Percentiles rank a stretch among this genome's conserved stretches.
Conservation (phyloP, 2,888 invertebrate genomes). For the Orthosia gracilis region DNA sequence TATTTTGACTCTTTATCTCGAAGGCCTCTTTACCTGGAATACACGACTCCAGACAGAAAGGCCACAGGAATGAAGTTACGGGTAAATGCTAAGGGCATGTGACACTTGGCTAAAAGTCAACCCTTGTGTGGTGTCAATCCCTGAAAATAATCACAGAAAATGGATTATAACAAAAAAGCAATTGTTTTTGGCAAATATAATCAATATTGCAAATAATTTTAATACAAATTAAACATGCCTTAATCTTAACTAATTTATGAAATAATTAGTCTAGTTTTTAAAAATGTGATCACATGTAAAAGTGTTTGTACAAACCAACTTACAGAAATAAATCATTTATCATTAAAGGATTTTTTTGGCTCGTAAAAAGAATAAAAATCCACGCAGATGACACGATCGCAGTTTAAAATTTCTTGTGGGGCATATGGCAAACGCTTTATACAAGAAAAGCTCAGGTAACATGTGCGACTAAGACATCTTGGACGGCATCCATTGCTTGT, state of each 20-base stretch:
- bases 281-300: no score
- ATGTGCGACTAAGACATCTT: constrained; percentile 38
- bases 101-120: no score
- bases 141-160: constrained; percentile 57
- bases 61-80: no score
- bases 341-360: constrained; percentile 10
- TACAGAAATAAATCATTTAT: no score
- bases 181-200: constrained; percentile 66
- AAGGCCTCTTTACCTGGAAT: no score
- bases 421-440: constrained; percentile 75
- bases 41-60: no score
- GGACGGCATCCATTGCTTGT: constrained; percentile 46
- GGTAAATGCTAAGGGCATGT: no score
- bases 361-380: constrained; percentile 50
- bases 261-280: no score
- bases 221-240: constrained; percentile 32
- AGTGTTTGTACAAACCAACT: no score
- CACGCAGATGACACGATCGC: constrained; percentile 59
- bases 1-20: no score
- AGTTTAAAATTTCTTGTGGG: constrained; percentile 71
- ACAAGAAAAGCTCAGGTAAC: constrained; percentile 60
- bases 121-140: constrained; percentile 57
- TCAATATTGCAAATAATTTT: constrained; percentile 55
- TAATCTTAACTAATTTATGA: constrained; percentile 42
- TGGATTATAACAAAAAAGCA: constrained; percentile 62